phyloP scores from a whole-genome alignment of 2,113 vertebrate genomes.

The Tetrax tetrax region DNA sequence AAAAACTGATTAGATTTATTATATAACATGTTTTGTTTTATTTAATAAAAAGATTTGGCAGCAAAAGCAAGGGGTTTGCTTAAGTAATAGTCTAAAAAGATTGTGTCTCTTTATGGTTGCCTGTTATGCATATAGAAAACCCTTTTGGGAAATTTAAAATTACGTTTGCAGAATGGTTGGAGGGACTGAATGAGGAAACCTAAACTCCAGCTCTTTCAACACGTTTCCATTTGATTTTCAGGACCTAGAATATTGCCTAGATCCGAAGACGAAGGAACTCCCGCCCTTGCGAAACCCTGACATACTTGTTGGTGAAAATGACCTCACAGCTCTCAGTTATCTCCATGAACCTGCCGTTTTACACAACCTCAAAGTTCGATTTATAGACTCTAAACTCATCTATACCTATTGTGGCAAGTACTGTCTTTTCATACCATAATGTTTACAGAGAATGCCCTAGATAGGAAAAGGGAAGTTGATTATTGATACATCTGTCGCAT shows the following conservation, averaged over 20 bases:
- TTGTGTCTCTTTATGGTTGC: not conserved
- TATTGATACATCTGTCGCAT: not conserved
- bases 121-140: not conserved
- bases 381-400: conserved; percentile 97
- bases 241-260: conserved; percentile 87
- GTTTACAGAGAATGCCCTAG: not conserved
- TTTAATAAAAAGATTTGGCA: not conserved
- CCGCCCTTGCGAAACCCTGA: conserved; percentile 95
- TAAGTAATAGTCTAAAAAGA: not conserved
- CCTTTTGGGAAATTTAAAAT: not conserved
- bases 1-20: not conserved
- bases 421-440: not conserved
- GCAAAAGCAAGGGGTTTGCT: not conserved
- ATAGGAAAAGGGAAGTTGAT: not conserved
- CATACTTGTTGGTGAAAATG: conserved; percentile 97
- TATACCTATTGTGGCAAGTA: conserved; percentile 97
- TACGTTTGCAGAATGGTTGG: fast-evolving
- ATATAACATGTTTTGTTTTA: fast-evolving
- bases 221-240: conserved; percentile 44
- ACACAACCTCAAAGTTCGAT: conserved; percentile 97
- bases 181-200: not conserved
- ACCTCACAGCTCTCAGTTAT: conserved; percentile 97
- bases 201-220: not conserved
- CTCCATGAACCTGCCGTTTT: conserved; percentile 96
- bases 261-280: conserved; percentile 89